Percentiles rank a stretch among this genome's conserved stretches.
Evolutionary conservation across 2,888 invertebrate genomes (phyloP).

Genomic region (Hesperia comma): DNA sequence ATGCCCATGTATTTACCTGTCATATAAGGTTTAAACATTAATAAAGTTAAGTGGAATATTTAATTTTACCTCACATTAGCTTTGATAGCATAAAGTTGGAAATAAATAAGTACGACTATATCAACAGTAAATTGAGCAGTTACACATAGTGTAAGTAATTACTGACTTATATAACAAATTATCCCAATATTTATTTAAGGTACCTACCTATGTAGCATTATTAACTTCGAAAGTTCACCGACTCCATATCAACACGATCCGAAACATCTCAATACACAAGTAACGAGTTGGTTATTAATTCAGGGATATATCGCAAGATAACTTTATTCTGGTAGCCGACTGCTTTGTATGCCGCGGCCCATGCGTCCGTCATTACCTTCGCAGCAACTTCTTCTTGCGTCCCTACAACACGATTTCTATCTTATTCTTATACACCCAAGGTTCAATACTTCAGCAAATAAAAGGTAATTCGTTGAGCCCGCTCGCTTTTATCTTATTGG

Average conservation of each 20-base stretch:
- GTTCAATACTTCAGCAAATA: constrained; percentile 40
- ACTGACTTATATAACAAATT: background rate
- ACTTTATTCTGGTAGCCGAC: constrained; percentile 84
- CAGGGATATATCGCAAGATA: constrained; percentile 82
- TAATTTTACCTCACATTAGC: no score
- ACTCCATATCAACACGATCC: constrained; percentile 71
- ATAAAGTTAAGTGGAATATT: no score
- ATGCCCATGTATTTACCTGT: no score
- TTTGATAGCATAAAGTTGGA: constrained; percentile 10
- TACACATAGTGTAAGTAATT: background rate
- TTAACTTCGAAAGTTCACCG: constrained; percentile 64
- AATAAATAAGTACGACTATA: background rate
- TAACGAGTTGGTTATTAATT: constrained; percentile 84
- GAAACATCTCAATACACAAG: constrained; percentile 82
- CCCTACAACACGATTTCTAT: constrained; percentile 47
- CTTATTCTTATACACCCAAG: constrained; percentile 50
- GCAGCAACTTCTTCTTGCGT: constrained; percentile 53
- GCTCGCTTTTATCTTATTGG: constrained; percentile 83
- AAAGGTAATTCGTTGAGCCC: constrained; percentile 63
- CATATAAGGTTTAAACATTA: no score
- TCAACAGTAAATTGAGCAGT: background rate
- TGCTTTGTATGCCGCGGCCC: constrained; percentile 82
- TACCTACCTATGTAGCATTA: constrained; percentile 30
- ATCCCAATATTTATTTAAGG: constrained; percentile 16
- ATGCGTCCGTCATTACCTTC: constrained; percentile 79